Conservation (phyloP, 2,113 vertebrate species). For the Elachura formosa region DNA sequence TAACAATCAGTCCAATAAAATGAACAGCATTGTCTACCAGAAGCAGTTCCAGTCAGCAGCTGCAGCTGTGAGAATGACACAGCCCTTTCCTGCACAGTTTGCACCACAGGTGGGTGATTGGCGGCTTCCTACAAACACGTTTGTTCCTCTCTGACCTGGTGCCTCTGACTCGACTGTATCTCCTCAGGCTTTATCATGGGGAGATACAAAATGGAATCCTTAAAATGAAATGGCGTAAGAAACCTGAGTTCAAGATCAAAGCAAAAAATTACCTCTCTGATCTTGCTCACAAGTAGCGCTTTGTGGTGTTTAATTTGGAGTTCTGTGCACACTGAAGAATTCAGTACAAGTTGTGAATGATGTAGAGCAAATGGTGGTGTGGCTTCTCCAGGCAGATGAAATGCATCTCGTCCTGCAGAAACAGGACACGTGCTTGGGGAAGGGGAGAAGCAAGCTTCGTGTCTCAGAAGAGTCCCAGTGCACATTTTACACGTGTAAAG, state of each 20-base stretch:
- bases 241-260: neutral
- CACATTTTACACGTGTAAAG: neutral
- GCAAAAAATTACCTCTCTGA: neutral
- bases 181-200: neutral
- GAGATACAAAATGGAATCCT: neutral
- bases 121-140: neutral
- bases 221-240: neutral
- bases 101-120: slow-evolving; percentile 87
- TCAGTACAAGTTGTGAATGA: neutral
- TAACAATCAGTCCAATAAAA: slow-evolving; percentile 94
- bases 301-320: neutral
- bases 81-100: slow-evolving; percentile 91
- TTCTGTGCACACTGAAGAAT: neutral
- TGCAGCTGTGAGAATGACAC: slow-evolving; percentile 88
- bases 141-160: neutral
- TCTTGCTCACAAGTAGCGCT: neutral
- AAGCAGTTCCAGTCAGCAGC: slow-evolving; percentile 91
- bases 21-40: slow-evolving; percentile 97
- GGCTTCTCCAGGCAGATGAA: slow-evolving; percentile 58
- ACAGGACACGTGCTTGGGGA: neutral
- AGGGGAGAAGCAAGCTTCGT: neutral
- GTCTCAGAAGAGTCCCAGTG: slow-evolving; percentile 71
- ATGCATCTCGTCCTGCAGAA: neutral
- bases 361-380: neutral
- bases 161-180: neutral